A percentile compares a stretch with the other conserved stretches of the same genome.
Evolutionary conservation across 2,113 vertebrate genomes (phyloP).

Genomic region (Cyphomyrus discorhynchus): DNA sequence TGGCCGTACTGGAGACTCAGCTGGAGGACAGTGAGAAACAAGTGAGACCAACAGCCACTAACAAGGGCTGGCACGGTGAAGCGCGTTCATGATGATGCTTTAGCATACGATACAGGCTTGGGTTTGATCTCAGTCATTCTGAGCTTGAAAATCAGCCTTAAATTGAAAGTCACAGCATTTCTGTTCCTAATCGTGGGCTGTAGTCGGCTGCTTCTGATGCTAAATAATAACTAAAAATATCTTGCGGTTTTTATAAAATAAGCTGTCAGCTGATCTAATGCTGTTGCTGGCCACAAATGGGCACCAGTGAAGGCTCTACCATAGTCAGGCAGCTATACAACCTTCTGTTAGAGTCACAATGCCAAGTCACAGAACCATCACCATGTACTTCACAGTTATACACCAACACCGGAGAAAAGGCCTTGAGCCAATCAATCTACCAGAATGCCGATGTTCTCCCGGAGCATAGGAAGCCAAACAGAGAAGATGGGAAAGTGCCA

Average conservation of each 20-base stretch:
- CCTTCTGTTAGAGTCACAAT: background rate
- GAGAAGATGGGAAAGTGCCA: background rate
- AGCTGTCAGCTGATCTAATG: background rate
- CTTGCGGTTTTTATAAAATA: background rate
- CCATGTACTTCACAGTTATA: background rate
- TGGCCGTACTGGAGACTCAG: conserved; percentile 70
- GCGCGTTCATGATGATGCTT: background rate
- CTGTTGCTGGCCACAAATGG: background rate
- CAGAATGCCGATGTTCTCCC: background rate
- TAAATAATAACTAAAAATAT: background rate
- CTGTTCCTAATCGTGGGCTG: background rate
- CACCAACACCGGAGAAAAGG: background rate
- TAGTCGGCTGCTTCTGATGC: background rate
- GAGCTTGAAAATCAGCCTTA: background rate
- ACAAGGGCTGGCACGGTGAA: background rate
- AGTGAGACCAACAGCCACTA: conserved; percentile 47
- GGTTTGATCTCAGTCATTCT: background rate
- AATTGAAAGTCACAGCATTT: background rate
- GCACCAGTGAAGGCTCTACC: background rate
- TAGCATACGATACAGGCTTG: background rate
- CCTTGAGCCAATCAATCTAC: background rate
- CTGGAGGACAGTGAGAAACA: conserved; percentile 70
- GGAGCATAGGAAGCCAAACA: background rate
- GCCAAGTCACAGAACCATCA: background rate
- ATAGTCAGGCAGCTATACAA: background rate